Evolutionary conservation across 2,113 vertebrate species (phyloP).

Genomic region (Myiagra hebetior): DNA sequence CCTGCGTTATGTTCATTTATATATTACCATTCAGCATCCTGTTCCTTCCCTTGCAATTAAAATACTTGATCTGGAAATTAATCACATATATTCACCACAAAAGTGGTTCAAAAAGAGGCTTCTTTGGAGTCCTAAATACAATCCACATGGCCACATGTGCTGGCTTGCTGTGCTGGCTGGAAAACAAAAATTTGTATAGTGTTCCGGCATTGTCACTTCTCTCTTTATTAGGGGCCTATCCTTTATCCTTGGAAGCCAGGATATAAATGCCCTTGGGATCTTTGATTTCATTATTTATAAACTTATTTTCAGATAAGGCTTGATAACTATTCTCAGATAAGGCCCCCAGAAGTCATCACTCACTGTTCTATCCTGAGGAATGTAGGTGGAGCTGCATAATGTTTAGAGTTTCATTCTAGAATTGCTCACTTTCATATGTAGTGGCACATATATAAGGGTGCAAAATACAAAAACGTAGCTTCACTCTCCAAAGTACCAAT

Average conservation of each 20-base stretch:
- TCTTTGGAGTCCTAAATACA: slow-evolving; percentile 43
- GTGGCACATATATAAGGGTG: neutral
- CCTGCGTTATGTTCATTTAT: slow-evolving; percentile 3
- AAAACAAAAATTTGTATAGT: slow-evolving; percentile 18
- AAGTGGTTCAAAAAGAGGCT: slow-evolving; percentile 1
- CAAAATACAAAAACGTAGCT: neutral
- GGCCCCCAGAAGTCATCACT: neutral
- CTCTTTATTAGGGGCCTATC: neutral
- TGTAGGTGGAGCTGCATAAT: neutral
- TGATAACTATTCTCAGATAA: slow-evolving; percentile 6
- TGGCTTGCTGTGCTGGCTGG: slow-evolving; percentile 35
- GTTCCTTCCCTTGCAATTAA: slow-evolving; percentile 41
- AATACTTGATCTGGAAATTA: slow-evolving; percentile 49
- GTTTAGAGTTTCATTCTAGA: neutral
- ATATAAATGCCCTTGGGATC: neutral
- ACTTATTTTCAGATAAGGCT: neutral
- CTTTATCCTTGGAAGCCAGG: neutral
- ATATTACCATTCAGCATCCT: slow-evolving; percentile 19
- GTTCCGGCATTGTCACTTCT: neutral
- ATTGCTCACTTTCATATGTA: neutral
- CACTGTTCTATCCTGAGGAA: neutral
- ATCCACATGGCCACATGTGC: slow-evolving; percentile 52
- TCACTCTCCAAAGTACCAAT: neutral
- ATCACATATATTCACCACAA: slow-evolving; percentile 7
- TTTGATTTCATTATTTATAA: slow-evolving; percentile 40